Evolutionary conservation across 53 echinoderm and acorn worm species (phyloP).

Genomic region (Apostichopus leukothele): DNA sequence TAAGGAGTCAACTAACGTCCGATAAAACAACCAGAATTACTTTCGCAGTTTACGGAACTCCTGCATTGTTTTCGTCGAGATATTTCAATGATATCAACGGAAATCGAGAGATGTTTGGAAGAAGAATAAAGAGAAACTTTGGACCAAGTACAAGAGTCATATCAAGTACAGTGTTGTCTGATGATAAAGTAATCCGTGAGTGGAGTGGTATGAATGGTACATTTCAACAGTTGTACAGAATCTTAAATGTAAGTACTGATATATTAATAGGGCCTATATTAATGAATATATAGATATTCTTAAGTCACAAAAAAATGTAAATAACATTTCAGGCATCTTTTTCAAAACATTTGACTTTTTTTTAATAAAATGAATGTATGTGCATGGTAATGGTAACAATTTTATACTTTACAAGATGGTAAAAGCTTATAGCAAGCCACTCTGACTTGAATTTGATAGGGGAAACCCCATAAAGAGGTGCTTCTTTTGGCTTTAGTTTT

Average conservation of each 20-base stretch:
- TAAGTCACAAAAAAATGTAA: too few species aligned
- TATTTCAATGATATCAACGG: background rate
- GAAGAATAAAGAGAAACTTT: background rate
- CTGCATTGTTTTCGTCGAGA: constrained; percentile 26
- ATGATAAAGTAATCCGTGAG: background rate
- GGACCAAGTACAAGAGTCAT: constrained; percentile 13
- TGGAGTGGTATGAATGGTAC: background rate
- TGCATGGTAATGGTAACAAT: too few species aligned
- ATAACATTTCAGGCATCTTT: too few species aligned
- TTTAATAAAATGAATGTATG: too few species aligned
- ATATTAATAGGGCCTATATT: too few species aligned
- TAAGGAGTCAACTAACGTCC: background rate
- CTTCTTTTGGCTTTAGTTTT: too few species aligned
- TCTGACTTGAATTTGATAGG: too few species aligned
- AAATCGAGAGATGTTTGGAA: background rate
- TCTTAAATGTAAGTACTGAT: background rate
- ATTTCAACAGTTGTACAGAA: constrained; percentile 17
- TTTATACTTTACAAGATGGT: too few species aligned
- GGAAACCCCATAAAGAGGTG: too few species aligned
- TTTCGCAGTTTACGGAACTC: background rate
- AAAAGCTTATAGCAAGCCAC: too few species aligned
- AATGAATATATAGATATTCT: too few species aligned
- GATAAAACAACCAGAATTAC: background rate
- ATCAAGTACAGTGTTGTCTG: constrained; percentile 10
- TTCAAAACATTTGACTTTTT: too few species aligned